A percentile compares a stretch with the other conserved stretches of the same genome.
These are phyloP conservation scores for Sebastes dallii DNA, from an alignment of 2,797 vertebrate species.

Conservation along the genomic window DNA sequence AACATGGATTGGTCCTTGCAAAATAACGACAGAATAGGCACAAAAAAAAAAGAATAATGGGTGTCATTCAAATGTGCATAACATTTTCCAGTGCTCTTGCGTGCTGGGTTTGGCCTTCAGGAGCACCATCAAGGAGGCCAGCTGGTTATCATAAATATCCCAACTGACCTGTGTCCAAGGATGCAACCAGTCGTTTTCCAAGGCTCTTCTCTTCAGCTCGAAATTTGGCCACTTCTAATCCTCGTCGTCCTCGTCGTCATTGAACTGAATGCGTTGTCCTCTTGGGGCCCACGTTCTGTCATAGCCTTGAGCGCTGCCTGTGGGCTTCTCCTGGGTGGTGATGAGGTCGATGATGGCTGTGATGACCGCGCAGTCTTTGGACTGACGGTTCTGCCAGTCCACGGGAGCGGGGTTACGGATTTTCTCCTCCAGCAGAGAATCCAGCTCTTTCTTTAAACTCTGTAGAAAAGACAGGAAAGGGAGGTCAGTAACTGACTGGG, in stretches of 20 bases:
- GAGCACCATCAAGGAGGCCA: not conserved
- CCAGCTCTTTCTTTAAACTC: constrained; percentile 91
- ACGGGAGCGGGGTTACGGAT: constrained; percentile 92
- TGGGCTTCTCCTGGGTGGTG: constrained; percentile 92
- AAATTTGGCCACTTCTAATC: constrained; percentile 42
- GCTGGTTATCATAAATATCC: constrained; percentile 35
- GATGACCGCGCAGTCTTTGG: constrained; percentile 94
- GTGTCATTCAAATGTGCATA: constrained; percentile 20
- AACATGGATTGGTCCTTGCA: constrained; percentile 30
- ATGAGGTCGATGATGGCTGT: constrained; percentile 96
- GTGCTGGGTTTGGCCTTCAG: constrained; percentile 13
- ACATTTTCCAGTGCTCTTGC: not conserved
- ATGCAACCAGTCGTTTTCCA: not conserved
- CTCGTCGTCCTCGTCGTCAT: constrained; percentile 60
- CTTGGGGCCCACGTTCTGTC: constrained; percentile 40
- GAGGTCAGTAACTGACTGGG: not conserved
- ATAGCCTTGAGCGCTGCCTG: constrained; percentile 68
- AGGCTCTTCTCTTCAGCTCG: not conserved
- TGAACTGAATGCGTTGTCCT: constrained; percentile 51
- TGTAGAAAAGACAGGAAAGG: constrained; percentile 48
- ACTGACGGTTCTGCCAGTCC: constrained; percentile 88
- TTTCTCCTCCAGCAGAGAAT: constrained; percentile 92
- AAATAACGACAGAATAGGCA: not conserved
- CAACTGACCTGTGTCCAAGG: constrained; percentile 11
- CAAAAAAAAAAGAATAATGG: not conserved